Conservation (phyloP, 2,888 invertebrate genomes). For the Autographa pulchrina region DNA sequence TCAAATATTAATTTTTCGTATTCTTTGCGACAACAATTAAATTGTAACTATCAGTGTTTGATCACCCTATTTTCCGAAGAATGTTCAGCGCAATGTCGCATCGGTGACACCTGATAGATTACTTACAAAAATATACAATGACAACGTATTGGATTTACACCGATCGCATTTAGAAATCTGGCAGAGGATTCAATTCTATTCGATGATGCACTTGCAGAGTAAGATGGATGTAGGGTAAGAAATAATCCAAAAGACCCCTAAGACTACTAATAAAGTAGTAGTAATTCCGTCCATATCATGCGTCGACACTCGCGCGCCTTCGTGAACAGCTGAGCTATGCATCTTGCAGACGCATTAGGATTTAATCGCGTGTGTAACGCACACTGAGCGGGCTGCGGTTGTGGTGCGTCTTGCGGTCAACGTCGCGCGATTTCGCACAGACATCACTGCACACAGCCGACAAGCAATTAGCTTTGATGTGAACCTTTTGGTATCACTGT, state of each 20-base stretch:
- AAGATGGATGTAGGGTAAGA: not conserved
- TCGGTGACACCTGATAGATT: not conserved
- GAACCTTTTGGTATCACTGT: not conserved
- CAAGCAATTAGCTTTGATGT: conserved; percentile 28
- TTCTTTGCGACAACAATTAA: too few relatives aligned
- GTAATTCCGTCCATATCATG: too few relatives aligned
- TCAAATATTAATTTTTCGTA: too few relatives aligned
- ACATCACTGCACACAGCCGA: conserved; percentile 33
- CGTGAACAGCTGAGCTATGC: not conserved
- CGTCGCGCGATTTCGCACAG: conserved; percentile 27
- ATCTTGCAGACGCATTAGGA: conserved; percentile 19
- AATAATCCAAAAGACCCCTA: too few relatives aligned
- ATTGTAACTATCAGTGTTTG: not conserved
- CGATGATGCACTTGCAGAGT: not conserved
- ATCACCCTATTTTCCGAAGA: not conserved
- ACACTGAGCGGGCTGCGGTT: conserved; percentile 57
- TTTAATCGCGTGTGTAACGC: conserved; percentile 47
- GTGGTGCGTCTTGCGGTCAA: conserved; percentile 57
- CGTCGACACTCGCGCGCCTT: not conserved
- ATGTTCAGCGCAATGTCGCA: not conserved
- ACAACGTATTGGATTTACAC: not conserved
- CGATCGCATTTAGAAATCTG: not conserved
- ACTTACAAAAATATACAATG: not conserved
- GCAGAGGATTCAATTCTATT: not conserved
- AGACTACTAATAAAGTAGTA: not conserved